A percentile compares a stretch with the other conserved stretches of the same genome.
Conservation (phyloP, 2,888 invertebrate genomes). For the Petrolisthes cinctipes region DNA sequence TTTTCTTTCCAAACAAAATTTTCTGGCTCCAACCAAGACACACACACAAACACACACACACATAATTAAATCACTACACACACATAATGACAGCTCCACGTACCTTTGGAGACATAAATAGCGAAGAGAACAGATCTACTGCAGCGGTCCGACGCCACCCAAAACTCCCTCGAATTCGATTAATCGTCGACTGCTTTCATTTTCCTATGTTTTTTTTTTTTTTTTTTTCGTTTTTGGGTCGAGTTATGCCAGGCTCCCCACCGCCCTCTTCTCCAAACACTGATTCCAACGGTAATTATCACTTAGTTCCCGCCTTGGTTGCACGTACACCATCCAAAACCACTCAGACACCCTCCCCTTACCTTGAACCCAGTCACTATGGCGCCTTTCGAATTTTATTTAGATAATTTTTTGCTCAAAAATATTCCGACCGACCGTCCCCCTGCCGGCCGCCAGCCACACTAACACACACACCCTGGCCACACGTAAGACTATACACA, state of each 20-base stretch:
- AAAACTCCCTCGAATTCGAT: constrained; percentile 52
- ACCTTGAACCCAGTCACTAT: constrained; percentile 64
- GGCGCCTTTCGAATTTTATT: constrained; percentile 66
- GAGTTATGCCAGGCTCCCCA: constrained; percentile 49
- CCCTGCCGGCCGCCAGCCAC: constrained; percentile 59
- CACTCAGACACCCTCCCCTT: constrained; percentile 58
- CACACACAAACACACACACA: background rate
- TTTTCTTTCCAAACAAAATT: no score
- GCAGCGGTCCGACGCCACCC: constrained; percentile 46
- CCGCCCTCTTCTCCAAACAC: constrained; percentile 51
- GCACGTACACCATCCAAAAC: constrained; percentile 40
- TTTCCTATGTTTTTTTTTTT: constrained; percentile 10
- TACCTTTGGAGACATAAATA: constrained; percentile 65
- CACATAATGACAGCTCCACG: constrained; percentile 56
- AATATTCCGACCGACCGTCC: constrained; percentile 64
- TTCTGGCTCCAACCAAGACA: no score
- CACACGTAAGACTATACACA: constrained; percentile 48
- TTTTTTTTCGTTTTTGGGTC: constrained; percentile 51
- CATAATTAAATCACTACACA: constrained; percentile 1
- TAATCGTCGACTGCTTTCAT: constrained; percentile 59
- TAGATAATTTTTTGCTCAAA: constrained; percentile 66
- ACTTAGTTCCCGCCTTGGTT: constrained; percentile 19
- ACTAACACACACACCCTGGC: constrained; percentile 42
- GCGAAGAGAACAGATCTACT: constrained; percentile 42
- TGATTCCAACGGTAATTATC: constrained; percentile 32